Base-by-base conservation (phyloP, 2,888 invertebrate genomes). In the Pandemis heparana region DNA sequence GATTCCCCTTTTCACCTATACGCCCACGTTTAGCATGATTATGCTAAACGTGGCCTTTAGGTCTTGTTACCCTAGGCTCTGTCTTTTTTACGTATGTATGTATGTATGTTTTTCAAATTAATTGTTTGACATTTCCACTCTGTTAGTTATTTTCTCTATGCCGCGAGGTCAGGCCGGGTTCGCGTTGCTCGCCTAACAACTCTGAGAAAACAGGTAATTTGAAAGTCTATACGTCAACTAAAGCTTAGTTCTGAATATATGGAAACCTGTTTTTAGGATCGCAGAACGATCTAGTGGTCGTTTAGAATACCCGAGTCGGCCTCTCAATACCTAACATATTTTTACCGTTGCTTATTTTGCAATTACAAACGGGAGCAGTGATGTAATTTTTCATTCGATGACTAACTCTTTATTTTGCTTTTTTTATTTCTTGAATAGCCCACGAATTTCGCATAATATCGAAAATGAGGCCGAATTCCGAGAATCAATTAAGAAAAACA, bases 401-500 rank as follows among this genome's bases (percentile, higher is more conserved):
- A 79, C 78, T 75, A 77, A 77, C 69, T 65, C 68, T 32, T 32
- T 32, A 32, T 32, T 32, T 32, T 32, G 23, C 2, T 48, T 77
- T 77, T 77, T 79, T 80, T 79, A 78, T 76, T 70, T 48, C 32
- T 60, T 41, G 16, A 51, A 63, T 74, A 75, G 75, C 76, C 74
- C 77, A 78, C 81, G 76, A 76, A 74, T 77, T 66, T 63, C 62
- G 75, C 70, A 75, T 32, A 32, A 2, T 71, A 67, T 76, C 76
- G 70, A 79, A 82, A 82, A 82, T 75, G 70, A 71, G 74, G 67
- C 76, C 77, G 79, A 77, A 61, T 79, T 84, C 85, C 70, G 75
- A 79, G 84, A 89, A 88, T 78, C 84, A 86, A 89, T 89, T 89
- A 87, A 81, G 81, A 84, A 79, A 79, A 83, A 83, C 77, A 85